These are phyloP conservation scores for Hemiscyllium ocellatum DNA, from an alignment of 2,113 vertebrate genomes.

Conservation along the genomic window DNA sequence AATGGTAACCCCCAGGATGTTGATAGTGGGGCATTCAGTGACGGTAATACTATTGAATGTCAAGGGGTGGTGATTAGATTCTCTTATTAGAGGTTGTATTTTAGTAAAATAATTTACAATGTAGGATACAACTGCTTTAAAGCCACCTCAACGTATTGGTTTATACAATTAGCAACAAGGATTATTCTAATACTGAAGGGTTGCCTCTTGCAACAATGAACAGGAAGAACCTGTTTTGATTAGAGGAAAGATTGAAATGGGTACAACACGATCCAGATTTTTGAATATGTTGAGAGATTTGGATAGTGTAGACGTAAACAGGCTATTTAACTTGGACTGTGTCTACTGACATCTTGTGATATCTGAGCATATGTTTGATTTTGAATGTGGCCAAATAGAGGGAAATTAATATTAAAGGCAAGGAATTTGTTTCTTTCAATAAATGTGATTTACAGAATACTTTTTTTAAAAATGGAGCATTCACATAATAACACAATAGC, in stretches of 20 bases:
- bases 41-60: too few relatives aligned
- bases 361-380: conserved; percentile 3
- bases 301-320: neutral
- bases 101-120: neutral
- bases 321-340: conserved; percentile 24
- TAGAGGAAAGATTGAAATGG: conserved; percentile 7
- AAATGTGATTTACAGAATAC: conserved; percentile 2
- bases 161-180: neutral
- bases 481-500: neutral
- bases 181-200: neutral
- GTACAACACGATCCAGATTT: neutral
- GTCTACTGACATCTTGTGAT: neutral
- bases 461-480: neutral
- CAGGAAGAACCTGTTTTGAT: neutral
- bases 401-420: neutral
- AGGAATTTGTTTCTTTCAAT: neutral
- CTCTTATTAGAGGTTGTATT: neutral
- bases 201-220: neutral
- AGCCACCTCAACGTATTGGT: neutral
- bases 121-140: neutral
- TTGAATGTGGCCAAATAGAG: conserved; percentile 1
- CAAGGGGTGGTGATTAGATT: too few relatives aligned
- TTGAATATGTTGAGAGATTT: conserved; percentile 15
- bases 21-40: too few relatives aligned
- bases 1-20: too few relatives aligned